A percentile compares a stretch with the other conserved stretches of the same genome.
These are phyloP conservation scores for Elachura formosa DNA, from an alignment of 2,113 vertebrate genomes.

Conservation along the genomic window DNA sequence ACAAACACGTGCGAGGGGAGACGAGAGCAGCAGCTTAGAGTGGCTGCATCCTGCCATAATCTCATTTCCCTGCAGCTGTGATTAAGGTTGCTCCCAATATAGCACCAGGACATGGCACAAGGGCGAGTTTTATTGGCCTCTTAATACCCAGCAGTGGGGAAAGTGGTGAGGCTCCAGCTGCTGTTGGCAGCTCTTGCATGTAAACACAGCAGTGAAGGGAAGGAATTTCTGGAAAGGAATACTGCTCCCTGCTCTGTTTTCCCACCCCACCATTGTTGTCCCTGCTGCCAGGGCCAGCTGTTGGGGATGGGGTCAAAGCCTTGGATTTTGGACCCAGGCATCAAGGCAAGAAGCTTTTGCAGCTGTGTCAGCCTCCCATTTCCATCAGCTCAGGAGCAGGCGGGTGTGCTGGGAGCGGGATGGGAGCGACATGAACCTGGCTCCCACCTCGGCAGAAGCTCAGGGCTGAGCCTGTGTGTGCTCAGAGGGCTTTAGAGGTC, in stretches of 20 bases:
- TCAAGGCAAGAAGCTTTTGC: not conserved
- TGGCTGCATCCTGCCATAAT: not conserved
- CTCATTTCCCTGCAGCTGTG: conserved; percentile 10
- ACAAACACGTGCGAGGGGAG: not conserved
- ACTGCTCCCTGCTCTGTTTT: not conserved
- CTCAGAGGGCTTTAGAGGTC: not conserved
- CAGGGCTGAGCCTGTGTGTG: not conserved
- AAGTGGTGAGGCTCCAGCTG: not conserved
- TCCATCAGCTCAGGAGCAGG: not conserved
- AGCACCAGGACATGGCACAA: not conserved
- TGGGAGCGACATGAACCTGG: fast-evolving
- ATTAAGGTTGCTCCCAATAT: conserved; percentile 25
- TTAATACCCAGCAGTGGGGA: not conserved
- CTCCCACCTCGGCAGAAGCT: not conserved
- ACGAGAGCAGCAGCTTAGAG: not conserved
- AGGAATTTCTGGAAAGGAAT: not conserved
- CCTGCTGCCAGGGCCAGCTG: not conserved
- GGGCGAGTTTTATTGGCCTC: not conserved
- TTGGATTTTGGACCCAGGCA: not conserved
- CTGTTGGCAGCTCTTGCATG: not conserved
- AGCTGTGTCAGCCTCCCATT: not conserved
- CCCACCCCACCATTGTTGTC: not conserved
- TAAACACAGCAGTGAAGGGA: not conserved
- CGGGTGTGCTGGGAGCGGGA: fast-evolving
- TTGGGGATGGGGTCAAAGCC: not conserved